phyloP scores from a whole-genome alignment of 2,888 invertebrate species.

The Anodontia alba region DNA sequence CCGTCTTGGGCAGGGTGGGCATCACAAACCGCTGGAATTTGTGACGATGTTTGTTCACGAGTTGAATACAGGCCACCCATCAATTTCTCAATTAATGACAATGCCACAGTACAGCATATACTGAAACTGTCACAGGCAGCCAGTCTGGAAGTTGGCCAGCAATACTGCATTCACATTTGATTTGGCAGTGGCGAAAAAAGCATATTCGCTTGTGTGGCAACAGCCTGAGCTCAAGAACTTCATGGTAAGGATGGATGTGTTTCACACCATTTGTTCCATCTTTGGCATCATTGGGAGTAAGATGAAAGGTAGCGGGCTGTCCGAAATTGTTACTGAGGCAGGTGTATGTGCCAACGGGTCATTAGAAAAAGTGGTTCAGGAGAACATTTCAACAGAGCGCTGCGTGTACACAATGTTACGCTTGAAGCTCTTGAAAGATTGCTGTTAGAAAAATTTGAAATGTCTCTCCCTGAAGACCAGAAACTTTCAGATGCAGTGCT shows the following conservation, averaged over 20 bases:
- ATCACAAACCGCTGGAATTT: not conserved
- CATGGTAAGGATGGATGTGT: constrained; percentile 9
- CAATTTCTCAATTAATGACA: constrained; percentile 9
- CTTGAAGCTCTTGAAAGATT: no score
- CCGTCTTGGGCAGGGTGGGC: no score
- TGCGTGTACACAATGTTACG: no score
- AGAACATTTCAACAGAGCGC: no score
- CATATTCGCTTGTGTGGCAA: constrained; percentile 40
- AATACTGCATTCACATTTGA: constrained; percentile 49
- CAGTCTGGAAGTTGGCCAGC: constrained; percentile 36
- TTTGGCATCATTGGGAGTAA: constrained; percentile 38
- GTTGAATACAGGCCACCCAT: constrained; percentile 41
- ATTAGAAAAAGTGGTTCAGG: constrained; percentile 16
- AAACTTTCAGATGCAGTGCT: no score
- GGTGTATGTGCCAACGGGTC: constrained; percentile 38
- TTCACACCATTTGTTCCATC: constrained; percentile 23
- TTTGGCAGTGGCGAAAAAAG: constrained; percentile 49
- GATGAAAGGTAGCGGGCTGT: constrained; percentile 33
- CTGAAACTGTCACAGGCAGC: constrained; percentile 33
- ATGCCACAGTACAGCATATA: constrained; percentile 36
- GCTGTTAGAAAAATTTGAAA: no score
- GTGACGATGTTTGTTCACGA: not conserved
- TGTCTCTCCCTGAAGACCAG: no score
- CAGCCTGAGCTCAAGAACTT: constrained; percentile 22
- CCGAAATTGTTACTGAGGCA: no score